A percentile compares a stretch with the other conserved stretches of the same genome.
Evolutionary conservation across 1,140 invertebrate species (phyloP).

Genomic region (Aphelinus atriplicis): DNA sequence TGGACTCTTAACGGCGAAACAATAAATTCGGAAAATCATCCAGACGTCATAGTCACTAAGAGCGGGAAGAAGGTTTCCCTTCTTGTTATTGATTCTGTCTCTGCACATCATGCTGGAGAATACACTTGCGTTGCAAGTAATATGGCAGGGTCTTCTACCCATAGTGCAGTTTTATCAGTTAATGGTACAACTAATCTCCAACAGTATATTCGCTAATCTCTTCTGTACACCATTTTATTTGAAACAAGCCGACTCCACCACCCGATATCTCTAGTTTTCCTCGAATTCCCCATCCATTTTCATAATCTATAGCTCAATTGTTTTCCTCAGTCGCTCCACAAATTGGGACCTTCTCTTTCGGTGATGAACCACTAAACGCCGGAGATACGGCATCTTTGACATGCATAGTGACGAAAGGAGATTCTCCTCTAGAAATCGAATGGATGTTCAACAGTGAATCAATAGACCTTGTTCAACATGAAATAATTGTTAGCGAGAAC

Average conservation of each 20-base stretch:
- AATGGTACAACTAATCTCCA: conserved; percentile 65
- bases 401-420: conserved; percentile 80
- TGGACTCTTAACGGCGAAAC: conserved; percentile 77
- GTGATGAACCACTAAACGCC: conserved; percentile 75
- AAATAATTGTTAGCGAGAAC: conserved; percentile 69
- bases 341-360: conserved; percentile 74
- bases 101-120: conserved; percentile 60
- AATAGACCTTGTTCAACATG: conserved; percentile 48
- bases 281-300: too few relatives aligned
- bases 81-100: conserved; percentile 76
- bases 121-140: conserved; percentile 76
- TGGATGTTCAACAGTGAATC: conserved; percentile 74
- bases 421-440: conserved; percentile 76
- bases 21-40: conserved; percentile 66
- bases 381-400: conserved; percentile 76
- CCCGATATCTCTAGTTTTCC: conserved; percentile 41
- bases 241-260: conserved; percentile 63
- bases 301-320: conserved; percentile 39
- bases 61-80: conserved; percentile 76
- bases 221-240: conserved; percentile 53
- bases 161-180: conserved; percentile 71
- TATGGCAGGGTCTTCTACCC: conserved; percentile 70
- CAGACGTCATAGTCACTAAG: conserved; percentile 76
- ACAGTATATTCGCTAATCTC: too few relatives aligned
- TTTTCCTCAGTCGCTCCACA: conserved; percentile 74